Conservation (phyloP, 2,113 vertebrate genomes). For the Anhinga rufa region DNA sequence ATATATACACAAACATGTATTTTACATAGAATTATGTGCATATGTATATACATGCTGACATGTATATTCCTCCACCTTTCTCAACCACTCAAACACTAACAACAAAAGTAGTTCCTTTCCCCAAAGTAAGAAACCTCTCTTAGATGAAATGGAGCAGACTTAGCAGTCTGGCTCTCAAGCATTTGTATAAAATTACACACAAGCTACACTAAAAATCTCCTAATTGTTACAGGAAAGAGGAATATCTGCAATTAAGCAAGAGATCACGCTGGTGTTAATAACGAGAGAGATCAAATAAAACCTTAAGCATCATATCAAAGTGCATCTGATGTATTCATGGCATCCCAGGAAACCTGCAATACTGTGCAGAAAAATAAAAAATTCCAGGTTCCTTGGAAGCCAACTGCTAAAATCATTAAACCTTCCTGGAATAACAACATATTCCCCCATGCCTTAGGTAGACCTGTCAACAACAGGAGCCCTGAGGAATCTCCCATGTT, state of each 20-base stretch:
- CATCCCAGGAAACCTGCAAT: not conserved
- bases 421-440: not conserved
- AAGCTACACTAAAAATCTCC: not conserved
- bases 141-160: not conserved
- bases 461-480: conserved; percentile 12
- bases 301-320: not conserved
- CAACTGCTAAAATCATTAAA: conserved; percentile 27
- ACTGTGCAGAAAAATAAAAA: not conserved
- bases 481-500: not conserved
- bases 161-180: not conserved
- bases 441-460: not conserved
- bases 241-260: not conserved
- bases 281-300: not conserved
- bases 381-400: not conserved
- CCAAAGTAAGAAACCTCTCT: not conserved
- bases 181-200: not conserved
- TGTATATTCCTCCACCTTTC: not conserved
- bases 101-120: not conserved
- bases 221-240: not conserved
- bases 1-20: not conserved
- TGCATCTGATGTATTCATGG: not conserved
- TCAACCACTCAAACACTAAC: not conserved
- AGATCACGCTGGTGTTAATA: not conserved
- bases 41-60: not conserved
- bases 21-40: not conserved